Evolutionary conservation across 1,140 invertebrate species (phyloP), one percentile per base, ranked within the genome.

Genomic region (Apis cerana): DNA sequence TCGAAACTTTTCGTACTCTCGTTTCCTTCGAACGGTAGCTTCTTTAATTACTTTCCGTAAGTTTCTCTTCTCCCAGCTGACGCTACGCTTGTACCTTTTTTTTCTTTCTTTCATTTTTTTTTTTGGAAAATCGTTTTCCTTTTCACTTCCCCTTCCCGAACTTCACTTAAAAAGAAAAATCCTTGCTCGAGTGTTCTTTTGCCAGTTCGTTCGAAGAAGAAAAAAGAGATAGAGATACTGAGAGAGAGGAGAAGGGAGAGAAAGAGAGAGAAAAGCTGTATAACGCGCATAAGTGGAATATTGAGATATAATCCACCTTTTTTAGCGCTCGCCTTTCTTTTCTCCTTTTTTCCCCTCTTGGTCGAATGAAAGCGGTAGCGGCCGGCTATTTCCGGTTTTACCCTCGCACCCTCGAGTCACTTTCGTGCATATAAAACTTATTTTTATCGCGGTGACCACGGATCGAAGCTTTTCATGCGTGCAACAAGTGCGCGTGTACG

Each of bases 31-130:
- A 58, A 8, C 33, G 33, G 7, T 43, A 19, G 33, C 65, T 58
- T 78, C 52, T n/a, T n/a, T 69, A 69, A 78, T 78, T 78, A 78
- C 75, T 78, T 69, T 52, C 12, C 64, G 2, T 54, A 50, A 78
- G 75, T 69, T 68, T 33, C 61, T 11, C 74, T 71, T 54, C 50
- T 54, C 3, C 15, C 71, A 19, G 43, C 65, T n/a, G 43, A 21
- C 13, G 65, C 33, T 21, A 15, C 11, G 19, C 19, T 4, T 43
- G 33, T 43, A 43, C 33, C 33, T 43, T 43, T 43, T 5, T 43
- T 13, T 50, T 68, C 21, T 68, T 21, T 59, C 19, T n/a, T 7
- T 21, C 58, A 9, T 12, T 17, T 7, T n/a, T 43, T 52, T 50
- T 67, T 65, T 56, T 17, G 13, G 43, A n/a, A 69, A 68, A 64